Conservation (phyloP, 2,888 invertebrate species). For the Andrena camellia region DNA sequence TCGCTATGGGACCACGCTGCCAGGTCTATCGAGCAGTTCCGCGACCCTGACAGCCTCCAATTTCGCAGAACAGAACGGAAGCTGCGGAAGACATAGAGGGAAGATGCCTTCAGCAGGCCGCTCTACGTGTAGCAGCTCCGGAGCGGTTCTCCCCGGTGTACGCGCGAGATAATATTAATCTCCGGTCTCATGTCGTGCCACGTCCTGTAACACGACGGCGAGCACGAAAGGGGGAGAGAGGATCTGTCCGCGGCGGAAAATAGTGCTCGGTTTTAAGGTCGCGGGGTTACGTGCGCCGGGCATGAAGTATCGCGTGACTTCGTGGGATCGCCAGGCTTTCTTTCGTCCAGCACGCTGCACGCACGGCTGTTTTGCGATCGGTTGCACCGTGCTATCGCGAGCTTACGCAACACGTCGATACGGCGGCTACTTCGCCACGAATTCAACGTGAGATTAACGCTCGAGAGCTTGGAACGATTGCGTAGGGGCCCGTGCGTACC, state of each 20-base stretch:
- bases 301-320: conserved; percentile 79
- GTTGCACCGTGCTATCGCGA: conserved; percentile 35
- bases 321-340: conserved; percentile 75
- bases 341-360: conserved; percentile 30
- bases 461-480: background rate
- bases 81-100: conserved; percentile 41
- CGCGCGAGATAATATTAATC: conserved; percentile 77
- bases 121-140: conserved; percentile 48
- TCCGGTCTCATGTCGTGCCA: conserved; percentile 71
- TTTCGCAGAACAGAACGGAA: conserved; percentile 45
- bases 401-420: conserved; percentile 25
- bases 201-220: conserved; percentile 66
- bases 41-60: conserved; percentile 7
- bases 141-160: conserved; percentile 34
- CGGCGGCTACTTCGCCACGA: background rate
- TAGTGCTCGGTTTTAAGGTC: conserved; percentile 74
- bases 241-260: conserved; percentile 67
- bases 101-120: conserved; percentile 37
- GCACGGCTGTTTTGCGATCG: conserved; percentile 57
- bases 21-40: background rate
- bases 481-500: background rate
- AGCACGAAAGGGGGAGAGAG: conserved; percentile 41
- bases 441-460: conserved; percentile 1
- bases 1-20: background rate
- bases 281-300: conserved; percentile 72